Evolutionary conservation across 2,113 vertebrate genomes (phyloP), one percentile per base, ranked within the genome.

Genomic region (Ariopsis seemanni): DNA sequence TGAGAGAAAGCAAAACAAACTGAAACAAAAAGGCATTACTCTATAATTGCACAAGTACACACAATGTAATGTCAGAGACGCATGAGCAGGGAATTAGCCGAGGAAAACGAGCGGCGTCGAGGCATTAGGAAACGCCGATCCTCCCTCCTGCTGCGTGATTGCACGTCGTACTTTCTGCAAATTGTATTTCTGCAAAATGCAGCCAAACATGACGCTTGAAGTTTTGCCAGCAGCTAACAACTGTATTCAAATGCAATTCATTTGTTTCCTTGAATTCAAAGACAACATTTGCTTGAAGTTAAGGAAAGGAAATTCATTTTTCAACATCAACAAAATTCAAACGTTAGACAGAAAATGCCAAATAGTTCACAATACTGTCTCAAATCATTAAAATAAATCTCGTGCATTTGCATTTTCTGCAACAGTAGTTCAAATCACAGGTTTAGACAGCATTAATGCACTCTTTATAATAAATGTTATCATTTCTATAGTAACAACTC

Each of bases 1-100:
- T 81, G 83, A 84, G 83, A 84, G 80, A 90, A 90, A 87, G 71
- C 48, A 67, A 86, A 85, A 25, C 83, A 87, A 20, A 50, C 34
- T 11, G 48, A 60, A 77, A 25, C 67, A 42, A 42, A 80, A 67
- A 65, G 52, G 83, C 84, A 65, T 1, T 27, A 69, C 82, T 63
- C 42, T 27, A 18, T 18, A 34, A 11, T 48, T 48, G 30, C 7
- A 8, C 50, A 67, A 42, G 27, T 50, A 48, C 15, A 75, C 57
- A 67, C 57, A 34, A 42, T 34, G 69, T 85, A 42, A 52, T 42
- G 74, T 12, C 17, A 20, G 84, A 65, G 58, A 62, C 11, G 57
- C 10, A 25, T 0, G 25, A 62, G 71, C 3, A 62, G 42, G 84
- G 63, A 63, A 74, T 77, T 48, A 63, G 58, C 42, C 4, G 8